Percentiles rank a stretch among this genome's conserved stretches.
These are phyloP conservation scores for Microplitis manilae DNA, from an alignment of 2,888 invertebrate genomes.

Conservation along the genomic window DNA sequence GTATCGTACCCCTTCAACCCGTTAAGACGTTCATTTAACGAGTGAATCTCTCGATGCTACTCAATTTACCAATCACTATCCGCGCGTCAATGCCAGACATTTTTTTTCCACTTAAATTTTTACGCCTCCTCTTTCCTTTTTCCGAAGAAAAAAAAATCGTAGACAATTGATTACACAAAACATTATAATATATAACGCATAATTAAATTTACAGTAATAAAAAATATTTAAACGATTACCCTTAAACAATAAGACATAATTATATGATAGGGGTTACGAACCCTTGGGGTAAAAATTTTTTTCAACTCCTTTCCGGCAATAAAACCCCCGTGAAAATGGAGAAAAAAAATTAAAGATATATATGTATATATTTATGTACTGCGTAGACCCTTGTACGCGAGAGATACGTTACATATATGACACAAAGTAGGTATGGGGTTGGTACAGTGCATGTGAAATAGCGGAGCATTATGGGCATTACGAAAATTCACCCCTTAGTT, in stretches of 20 bases:
- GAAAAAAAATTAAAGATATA: background rate
- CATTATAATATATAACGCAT: background rate
- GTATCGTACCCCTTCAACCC: slow-evolving; percentile 49
- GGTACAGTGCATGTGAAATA: slow-evolving; percentile 34
- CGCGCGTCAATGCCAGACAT: slow-evolving; percentile 63
- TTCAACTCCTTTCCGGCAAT: slow-evolving; percentile 57
- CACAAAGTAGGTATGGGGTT: slow-evolving; percentile 8
- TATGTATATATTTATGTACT: slow-evolving; percentile 1
- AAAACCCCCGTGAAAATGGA: slow-evolving; percentile 60
- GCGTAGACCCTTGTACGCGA: slow-evolving; percentile 26
- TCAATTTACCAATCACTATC: slow-evolving; percentile 54
- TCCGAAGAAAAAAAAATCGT: no score
- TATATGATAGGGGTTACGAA: slow-evolving; percentile 26
- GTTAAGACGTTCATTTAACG: slow-evolving; percentile 67
- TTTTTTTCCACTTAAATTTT: slow-evolving; percentile 41
- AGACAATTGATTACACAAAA: no score
- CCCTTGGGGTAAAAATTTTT: slow-evolving; percentile 36
- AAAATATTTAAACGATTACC: slow-evolving; percentile 22
- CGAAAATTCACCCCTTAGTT: slow-evolving; percentile 63
- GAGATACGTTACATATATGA: slow-evolving; percentile 47
- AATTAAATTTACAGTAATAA: background rate
- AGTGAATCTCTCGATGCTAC: slow-evolving; percentile 24
- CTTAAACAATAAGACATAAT: slow-evolving; percentile 34
- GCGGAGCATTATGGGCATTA: slow-evolving; percentile 63
- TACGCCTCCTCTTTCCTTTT: no score